phyloP scores from a whole-genome alignment of 2,888 invertebrate species.

The Tiphia femorata region DNA sequence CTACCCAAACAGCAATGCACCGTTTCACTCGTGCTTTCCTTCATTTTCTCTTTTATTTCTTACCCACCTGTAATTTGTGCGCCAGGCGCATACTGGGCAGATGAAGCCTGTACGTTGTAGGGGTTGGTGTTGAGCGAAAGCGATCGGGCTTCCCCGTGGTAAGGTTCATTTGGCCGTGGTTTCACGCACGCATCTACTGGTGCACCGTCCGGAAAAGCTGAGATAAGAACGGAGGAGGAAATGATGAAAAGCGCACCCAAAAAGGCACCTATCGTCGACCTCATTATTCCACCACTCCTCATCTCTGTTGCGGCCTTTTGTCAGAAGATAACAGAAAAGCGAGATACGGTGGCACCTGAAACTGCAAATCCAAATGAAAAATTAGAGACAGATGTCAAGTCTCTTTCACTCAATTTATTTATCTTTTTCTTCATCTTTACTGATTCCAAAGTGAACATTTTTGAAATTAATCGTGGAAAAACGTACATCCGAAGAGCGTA shows the following conservation, averaged over 20 bases:
- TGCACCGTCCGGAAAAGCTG: slow-evolving; percentile 83
- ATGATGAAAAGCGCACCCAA: too few relatives aligned
- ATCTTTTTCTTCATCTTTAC: too few relatives aligned
- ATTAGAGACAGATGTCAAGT: not conserved
- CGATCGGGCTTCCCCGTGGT: slow-evolving; percentile 81
- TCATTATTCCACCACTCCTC: too few relatives aligned
- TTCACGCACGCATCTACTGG: slow-evolving; percentile 86
- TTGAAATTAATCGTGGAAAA: too few relatives aligned
- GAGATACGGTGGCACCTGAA: too few relatives aligned
- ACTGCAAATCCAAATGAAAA: not conserved
- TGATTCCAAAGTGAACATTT: too few relatives aligned
- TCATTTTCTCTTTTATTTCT: too few relatives aligned
- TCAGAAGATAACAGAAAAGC: too few relatives aligned
- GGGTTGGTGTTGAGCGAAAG: slow-evolving; percentile 77
- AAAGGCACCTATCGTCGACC: too few relatives aligned
- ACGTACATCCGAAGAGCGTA: too few relatives aligned
- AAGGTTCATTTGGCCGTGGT: slow-evolving; percentile 80
- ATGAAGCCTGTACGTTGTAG: slow-evolving; percentile 77
- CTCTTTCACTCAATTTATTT: too few relatives aligned
- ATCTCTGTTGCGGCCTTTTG: too few relatives aligned
- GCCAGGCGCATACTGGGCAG: slow-evolving; percentile 77
- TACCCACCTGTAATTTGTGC: slow-evolving; percentile 77
- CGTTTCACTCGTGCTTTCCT: not conserved
- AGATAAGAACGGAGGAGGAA: slow-evolving; percentile 46
- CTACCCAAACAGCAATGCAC: not conserved